Evolutionary conservation across 1,140 invertebrate genomes (phyloP).

Genomic region (Sitobion miscanthi): DNA sequence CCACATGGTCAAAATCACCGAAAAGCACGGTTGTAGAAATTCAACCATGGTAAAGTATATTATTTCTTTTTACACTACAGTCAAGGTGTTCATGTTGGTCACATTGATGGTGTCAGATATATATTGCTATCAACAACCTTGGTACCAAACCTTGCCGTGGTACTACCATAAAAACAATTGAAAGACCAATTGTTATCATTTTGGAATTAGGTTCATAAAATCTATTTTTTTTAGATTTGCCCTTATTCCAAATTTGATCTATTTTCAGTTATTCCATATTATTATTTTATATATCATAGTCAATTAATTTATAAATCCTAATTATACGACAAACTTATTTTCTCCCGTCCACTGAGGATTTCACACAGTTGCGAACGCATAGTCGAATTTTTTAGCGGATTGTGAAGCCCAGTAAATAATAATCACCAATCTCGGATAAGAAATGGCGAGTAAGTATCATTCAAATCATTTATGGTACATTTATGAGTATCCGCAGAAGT

Average conservation of each 20-base stretch:
- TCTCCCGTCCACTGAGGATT: not conserved
- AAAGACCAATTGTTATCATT: not conserved
- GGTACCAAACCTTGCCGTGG: not conserved
- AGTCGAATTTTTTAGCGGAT: not conserved
- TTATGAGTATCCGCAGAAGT: not conserved
- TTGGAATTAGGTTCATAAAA: not conserved
- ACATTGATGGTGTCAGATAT: not conserved
- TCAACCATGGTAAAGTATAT: not conserved
- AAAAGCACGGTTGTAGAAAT: too few relatives aligned
- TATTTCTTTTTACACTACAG: too few relatives aligned
- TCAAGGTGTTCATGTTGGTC: too few relatives aligned
- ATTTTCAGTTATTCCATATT: not conserved
- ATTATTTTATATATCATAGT: too few relatives aligned
- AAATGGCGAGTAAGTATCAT: slow-evolving; percentile 48
- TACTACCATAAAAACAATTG: not conserved
- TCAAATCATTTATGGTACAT: not conserved
- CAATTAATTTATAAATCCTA: not conserved
- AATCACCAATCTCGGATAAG: slow-evolving; percentile 54
- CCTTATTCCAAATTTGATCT: not conserved
- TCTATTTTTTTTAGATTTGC: too few relatives aligned
- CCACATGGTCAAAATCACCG: not conserved
- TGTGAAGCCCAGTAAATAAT: not conserved
- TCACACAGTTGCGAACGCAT: not conserved
- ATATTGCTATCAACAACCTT: not conserved
- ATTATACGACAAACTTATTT: not conserved